Evolutionary conservation across 2,113 vertebrate species (phyloP).

Genomic region (Pterophyllum scalare): DNA sequence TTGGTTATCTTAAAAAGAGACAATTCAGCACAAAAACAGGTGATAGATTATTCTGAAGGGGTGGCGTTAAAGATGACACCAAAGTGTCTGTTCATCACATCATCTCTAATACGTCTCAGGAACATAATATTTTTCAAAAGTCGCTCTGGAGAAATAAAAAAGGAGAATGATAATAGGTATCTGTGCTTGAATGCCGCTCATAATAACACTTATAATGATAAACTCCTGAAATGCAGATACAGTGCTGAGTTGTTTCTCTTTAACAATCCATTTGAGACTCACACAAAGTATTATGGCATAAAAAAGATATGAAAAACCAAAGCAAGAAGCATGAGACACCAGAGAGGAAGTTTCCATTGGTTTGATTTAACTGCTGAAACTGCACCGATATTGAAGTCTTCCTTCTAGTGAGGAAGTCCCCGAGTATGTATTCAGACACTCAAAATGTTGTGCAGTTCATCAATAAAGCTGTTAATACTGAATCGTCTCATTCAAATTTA

Average conservation of each 20-base stretch:
- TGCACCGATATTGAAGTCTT: neutral
- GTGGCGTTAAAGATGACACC: neutral
- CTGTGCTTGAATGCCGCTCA: neutral
- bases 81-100: neutral
- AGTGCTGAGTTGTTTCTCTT: neutral
- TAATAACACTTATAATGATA: slow-evolving; percentile 5
- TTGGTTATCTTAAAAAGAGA: neutral
- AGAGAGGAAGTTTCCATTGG: neutral
- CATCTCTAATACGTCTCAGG: neutral
- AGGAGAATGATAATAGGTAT: neutral
- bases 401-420: neutral
- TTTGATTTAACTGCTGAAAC: neutral
- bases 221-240: neutral
- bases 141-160: neutral
- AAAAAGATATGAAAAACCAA: slow-evolving; percentile 1
- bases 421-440: fast-evolving
- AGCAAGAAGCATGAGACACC: neutral
- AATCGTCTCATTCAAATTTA: neutral
- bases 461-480: neutral
- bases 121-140: slow-evolving; percentile 5
- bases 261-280: slow-evolving; percentile 22
- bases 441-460: neutral
- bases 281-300: neutral
- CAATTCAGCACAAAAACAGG: fast-evolving
- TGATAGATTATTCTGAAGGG: neutral